Conservation (phyloP, 2,113 vertebrate genomes). For the Cryptotis parvus region DNA sequence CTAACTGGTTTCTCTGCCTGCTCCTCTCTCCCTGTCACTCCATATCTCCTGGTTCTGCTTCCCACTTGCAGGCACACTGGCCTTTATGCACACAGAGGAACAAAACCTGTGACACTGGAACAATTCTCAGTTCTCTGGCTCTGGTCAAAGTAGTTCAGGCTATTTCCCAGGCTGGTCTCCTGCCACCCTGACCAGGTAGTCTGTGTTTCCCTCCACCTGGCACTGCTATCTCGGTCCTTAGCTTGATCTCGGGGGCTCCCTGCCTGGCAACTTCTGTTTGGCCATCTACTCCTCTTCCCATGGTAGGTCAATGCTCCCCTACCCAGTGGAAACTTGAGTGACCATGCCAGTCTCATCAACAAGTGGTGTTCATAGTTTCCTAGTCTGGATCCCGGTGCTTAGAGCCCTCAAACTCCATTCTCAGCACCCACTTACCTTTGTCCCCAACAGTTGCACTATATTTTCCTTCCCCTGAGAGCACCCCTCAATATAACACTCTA, state of each 20-base stretch:
- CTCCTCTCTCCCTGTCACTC: not conserved
- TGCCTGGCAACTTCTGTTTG: not conserved
- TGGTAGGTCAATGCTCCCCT: not conserved
- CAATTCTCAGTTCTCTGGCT: not conserved
- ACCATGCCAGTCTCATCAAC: not conserved
- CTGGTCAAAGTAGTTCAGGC: not conserved
- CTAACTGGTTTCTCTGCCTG: slow-evolving; percentile 22
- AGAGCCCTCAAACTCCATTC: not conserved
- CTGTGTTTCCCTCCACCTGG: not conserved
- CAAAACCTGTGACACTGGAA: not conserved
- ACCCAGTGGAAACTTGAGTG: not conserved
- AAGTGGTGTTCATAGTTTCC: not conserved
- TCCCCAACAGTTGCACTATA: too few species aligned
- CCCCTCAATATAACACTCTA: too few species aligned
- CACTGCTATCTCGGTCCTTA: not conserved
- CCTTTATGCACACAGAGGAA: not conserved
- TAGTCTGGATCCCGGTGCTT: not conserved
- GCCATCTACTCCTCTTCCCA: not conserved
- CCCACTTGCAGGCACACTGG: not conserved
- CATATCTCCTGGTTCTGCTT: not conserved
- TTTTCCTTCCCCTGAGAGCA: too few species aligned
- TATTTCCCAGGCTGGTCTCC: not conserved
- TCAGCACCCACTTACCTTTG: too few species aligned
- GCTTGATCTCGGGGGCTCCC: not conserved
- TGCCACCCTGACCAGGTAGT: not conserved